Percentiles rank a stretch among this genome's conserved stretches.
Conservation (phyloP, 2,113 vertebrate species). For the Oryctolagus cuniculus region DNA sequence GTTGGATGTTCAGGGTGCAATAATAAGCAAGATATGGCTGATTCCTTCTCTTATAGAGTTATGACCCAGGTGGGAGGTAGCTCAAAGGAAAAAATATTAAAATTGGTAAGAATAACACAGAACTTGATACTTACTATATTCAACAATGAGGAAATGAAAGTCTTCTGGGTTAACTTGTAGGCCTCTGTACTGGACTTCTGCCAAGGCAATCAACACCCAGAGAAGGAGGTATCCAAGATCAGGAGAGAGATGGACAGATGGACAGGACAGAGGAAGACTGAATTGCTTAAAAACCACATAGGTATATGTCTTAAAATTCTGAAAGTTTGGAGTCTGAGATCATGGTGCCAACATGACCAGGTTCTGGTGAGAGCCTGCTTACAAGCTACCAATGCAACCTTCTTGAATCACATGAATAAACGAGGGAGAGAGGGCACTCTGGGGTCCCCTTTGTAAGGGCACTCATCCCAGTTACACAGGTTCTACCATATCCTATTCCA, state of each 20-base stretch:
- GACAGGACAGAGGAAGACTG: background rate
- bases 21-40: background rate
- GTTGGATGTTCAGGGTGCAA: background rate
- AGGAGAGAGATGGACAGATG: background rate
- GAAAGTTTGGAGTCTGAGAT: background rate
- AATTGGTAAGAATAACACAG: background rate
- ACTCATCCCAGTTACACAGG: background rate
- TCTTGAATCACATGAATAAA: background rate
- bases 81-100: background rate
- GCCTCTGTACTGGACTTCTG: background rate
- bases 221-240: background rate
- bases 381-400: accelerated
- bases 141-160: background rate
- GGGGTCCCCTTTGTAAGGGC: background rate
- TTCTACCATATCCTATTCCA: background rate
- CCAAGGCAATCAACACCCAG: background rate
- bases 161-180: background rate
- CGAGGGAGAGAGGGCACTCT: background rate
- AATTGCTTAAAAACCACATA: background rate
- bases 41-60: background rate
- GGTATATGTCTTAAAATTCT: background rate
- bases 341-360: background rate
- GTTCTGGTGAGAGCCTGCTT: background rate
- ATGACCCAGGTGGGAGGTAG: background rate
- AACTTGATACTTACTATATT: background rate